phyloP scores from a whole-genome alignment of 2,797 vertebrate genomes.

The Tokudaia tokunoshimensis region DNA sequence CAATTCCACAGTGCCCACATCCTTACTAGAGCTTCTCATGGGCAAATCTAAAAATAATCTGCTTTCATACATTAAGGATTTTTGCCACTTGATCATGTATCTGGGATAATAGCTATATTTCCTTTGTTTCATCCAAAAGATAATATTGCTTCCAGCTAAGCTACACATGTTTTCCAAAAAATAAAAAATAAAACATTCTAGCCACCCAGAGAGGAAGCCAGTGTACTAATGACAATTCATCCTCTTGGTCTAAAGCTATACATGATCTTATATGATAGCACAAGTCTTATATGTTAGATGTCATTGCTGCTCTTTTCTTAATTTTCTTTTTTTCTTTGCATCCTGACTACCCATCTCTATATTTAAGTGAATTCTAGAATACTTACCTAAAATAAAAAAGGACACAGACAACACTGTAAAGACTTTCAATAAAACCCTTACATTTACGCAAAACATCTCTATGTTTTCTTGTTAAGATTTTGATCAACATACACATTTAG shows the following conservation, averaged over 20 bases:
- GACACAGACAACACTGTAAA: background rate
- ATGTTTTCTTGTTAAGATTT: slow-evolving; percentile 13
- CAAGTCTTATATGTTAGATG: background rate
- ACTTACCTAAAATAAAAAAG: slow-evolving; percentile 49
- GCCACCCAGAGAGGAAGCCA: background rate
- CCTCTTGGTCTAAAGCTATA: background rate
- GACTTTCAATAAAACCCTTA: background rate
- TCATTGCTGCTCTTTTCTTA: background rate
- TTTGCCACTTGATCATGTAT: slow-evolving; percentile 1
- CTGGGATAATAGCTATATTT: background rate
- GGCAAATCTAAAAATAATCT: slow-evolving; percentile 76
- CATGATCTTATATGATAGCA: background rate
- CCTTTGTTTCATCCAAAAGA: background rate
- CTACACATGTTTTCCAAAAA: background rate
- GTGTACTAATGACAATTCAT: background rate
- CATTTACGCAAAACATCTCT: background rate
- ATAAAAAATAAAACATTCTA: background rate
- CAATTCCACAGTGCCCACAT: slow-evolving; percentile 51
- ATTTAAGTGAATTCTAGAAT: slow-evolving; percentile 37
- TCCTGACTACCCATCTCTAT: background rate
- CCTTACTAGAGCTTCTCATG: slow-evolving; percentile 69
- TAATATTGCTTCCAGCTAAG: background rate
- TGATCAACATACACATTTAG: slow-evolving; percentile 22
- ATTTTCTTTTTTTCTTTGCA: background rate
- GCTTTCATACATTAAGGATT: slow-evolving; percentile 51